Evolutionary conservation across 1,140 invertebrate species (phyloP), one percentile per base, ranked within the genome.

Genomic region (Cydia amplana): DNA sequence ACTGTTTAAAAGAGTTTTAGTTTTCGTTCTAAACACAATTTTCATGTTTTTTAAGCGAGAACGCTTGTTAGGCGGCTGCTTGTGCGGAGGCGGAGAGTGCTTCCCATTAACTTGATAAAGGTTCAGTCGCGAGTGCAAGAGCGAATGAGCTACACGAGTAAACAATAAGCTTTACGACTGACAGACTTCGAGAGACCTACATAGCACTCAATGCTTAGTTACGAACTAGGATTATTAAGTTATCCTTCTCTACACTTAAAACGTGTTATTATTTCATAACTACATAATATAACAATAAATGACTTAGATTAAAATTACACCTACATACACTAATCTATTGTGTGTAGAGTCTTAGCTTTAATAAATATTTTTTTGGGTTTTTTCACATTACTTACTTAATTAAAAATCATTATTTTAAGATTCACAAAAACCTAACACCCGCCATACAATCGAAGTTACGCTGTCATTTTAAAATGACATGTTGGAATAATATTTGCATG

Each of bases 51-150:
- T 32, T 20, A 70, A 70, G 65, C 65, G 65, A 70, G 65, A 70
- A 18, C 65, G 65, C 65, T 70, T 70, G 65, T 70, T 70, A 70
- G 65, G n/a, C 65, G 65, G 32, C 28, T 70, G 16, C 32, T 70
- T 70, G 65, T 70, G 65, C 28, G 32, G 28, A 10, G 32, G 28
- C 43, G 46, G 40, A 73, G 74, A 72, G 74, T 72, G 74, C 74
- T 75, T 75, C 74, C 40, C 46, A 72, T 70, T 75, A 75, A 75
- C 74, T 72, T 75, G 64, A 75, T 75, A 75, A 75, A 75, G 74
- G 74, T 75, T 46, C 16, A 70, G 65, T 70, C 65, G 65, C 65
- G 65, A 70, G 28, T 18, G 65, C 65, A 36, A 36, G 36, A 60
- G 55, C 55, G 55, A 60, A 60, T 60, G 55, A 60, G 55, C 65